Conservation (phyloP, 2,888 invertebrate species). For the Flabesymbios commensalis region DNA sequence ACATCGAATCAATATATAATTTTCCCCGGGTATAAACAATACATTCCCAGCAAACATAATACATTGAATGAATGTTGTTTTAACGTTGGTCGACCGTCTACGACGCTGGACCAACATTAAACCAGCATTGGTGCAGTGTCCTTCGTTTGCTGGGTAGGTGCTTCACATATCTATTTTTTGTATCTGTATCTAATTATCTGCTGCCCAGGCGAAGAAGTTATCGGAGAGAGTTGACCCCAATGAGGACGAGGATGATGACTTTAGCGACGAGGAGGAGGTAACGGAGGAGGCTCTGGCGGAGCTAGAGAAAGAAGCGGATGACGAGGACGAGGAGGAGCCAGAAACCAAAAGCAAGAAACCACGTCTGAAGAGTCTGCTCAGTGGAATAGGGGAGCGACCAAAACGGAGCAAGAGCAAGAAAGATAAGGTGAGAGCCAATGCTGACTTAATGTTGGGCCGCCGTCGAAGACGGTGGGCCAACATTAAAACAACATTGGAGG, state of each 20-base stretch:
- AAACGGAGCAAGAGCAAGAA: slow-evolving; percentile 8
- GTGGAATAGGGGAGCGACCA: slow-evolving; percentile 3
- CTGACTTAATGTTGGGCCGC: no score
- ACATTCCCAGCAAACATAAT: no score
- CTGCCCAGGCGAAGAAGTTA: background rate
- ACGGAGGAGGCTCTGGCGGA: slow-evolving; percentile 3
- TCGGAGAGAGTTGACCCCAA: background rate
- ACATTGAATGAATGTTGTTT: no score
- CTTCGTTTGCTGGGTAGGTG: no score
- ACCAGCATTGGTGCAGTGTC: no score
- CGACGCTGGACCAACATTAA: no score
- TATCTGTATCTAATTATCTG: background rate
- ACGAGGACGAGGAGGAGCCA: slow-evolving; percentile 16
- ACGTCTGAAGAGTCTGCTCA: background rate
- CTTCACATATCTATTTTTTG: no score
- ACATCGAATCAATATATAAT: no score
- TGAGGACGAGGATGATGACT: slow-evolving; percentile 33
- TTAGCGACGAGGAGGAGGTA: slow-evolving; percentile 30
- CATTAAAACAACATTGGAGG: no score
- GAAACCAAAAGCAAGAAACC: slow-evolving; percentile 16
- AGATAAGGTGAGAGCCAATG: slow-evolving; percentile 14
- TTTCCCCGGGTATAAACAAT: no score
- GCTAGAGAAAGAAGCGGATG: background rate
- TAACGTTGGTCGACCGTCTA: no score
- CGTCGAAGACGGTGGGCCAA: no score